Percentiles rank a stretch among this genome's conserved stretches.
Conservation (phyloP, 2,797 vertebrate species). For the Micropoecilia bifurca region DNA sequence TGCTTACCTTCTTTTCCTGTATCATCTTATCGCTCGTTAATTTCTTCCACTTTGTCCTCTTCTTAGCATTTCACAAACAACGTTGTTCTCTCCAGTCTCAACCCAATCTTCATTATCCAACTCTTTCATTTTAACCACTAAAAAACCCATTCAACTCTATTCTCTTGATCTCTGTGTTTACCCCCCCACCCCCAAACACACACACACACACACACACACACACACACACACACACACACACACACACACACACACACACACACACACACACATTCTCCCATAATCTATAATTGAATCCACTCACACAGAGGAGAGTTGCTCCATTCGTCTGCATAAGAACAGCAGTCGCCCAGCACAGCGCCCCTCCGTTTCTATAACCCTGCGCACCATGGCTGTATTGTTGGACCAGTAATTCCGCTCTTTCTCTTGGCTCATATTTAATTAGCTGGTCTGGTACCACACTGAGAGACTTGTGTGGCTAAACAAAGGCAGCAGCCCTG, state of each 20-base stretch:
- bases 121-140: conserved; percentile 63
- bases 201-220: neutral
- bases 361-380: conserved; percentile 32
- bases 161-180: conserved; percentile 68
- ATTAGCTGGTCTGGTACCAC: conserved; percentile 51
- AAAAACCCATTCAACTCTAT: conserved; percentile 74
- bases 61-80: conserved; percentile 19
- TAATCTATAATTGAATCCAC: conserved; percentile 84
- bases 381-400: conserved; percentile 32
- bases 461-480: conserved; percentile 40
- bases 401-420: conserved; percentile 53
- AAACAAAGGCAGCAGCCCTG: conserved; percentile 22
- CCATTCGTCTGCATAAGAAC: conserved; percentile 29
- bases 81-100: conserved; percentile 35
- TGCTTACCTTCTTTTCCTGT: conserved; percentile 4
- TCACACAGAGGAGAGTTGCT: conserved; percentile 62
- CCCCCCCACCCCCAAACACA: neutral
- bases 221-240: neutral
- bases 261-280: conserved; percentile 20
- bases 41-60: conserved; percentile 6
- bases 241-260: neutral
- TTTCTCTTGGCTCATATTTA: conserved; percentile 56
- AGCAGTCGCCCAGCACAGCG: conserved; percentile 12
- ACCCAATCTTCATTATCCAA: conserved; percentile 71
- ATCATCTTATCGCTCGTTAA: conserved; percentile 10